These are phyloP conservation scores for Tholera decimalis DNA, from an alignment of 2,888 invertebrate genomes.

Conservation along the genomic window DNA sequence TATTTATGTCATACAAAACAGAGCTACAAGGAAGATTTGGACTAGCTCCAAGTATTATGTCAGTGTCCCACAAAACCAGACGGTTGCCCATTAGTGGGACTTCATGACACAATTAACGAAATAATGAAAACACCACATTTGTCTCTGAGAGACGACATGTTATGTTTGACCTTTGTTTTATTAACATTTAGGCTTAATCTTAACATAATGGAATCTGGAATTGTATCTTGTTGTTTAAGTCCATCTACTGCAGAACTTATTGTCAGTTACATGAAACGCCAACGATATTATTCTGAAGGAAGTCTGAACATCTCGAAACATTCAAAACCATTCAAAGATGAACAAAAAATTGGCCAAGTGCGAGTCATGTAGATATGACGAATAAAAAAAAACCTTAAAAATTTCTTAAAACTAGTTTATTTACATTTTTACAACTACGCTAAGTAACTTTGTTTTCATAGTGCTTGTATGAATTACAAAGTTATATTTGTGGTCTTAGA, in stretches of 20 bases:
- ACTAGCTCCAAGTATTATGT: slow-evolving; percentile 58
- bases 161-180: slow-evolving; percentile 28
- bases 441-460: too few species aligned
- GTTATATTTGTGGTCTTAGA: too few species aligned
- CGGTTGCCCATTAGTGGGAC: slow-evolving; percentile 54
- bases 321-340: slow-evolving; percentile 5
- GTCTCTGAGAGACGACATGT: slow-evolving; percentile 26
- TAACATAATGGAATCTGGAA: slow-evolving; percentile 20
- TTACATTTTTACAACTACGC: too few species aligned
- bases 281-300: background rate
- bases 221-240: slow-evolving; percentile 13
- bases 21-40: slow-evolving; percentile 52
- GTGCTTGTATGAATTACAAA: too few species aligned
- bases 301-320: background rate
- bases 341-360: too few species aligned
- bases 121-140: slow-evolving; percentile 48
- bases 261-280: background rate
- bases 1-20: slow-evolving; percentile 40
- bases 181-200: slow-evolving; percentile 1
- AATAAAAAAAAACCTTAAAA: too few species aligned
- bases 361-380: too few species aligned
- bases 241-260: slow-evolving; percentile 31
- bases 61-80: slow-evolving; percentile 50
- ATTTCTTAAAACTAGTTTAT: too few species aligned
- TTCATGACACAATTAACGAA: slow-evolving; percentile 56